Base-by-base conservation (phyloP, 2,888 invertebrate species). In the Tanaodytes sp. region DNA sequence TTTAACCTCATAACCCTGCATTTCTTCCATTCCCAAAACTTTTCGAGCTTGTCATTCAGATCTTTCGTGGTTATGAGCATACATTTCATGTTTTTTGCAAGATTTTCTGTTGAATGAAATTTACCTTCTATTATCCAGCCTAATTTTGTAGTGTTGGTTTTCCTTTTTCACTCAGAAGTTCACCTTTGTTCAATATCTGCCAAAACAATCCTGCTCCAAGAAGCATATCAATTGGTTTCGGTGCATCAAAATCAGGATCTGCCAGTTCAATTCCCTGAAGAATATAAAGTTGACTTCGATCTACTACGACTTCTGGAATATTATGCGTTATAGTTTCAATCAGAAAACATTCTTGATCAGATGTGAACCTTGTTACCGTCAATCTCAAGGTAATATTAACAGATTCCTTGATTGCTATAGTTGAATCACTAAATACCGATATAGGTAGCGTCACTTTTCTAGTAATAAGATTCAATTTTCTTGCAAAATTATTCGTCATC, bases 321-420 rank as follows among this genome's bases (percentile, higher is more conserved):
- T 19, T 20, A 1, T 37, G 49, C n/a, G 52, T 52, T 12, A 52
- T 52, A 14, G 15, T 23, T 6, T 23, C 9, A 5, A 52, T 27
- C 27, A 52, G 14, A 5, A 52, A 19, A 30, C 20, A 52, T 14
- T 40, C 40, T 30, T 52, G 15, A n/a, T 37, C 39, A 52, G 37
- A 15, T 36, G 40, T 23, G 15, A 30, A 52, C 19, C 36, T 46
- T 14, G 18, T 31, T 5, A 15, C 14, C 1, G n/a, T 31, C 4
- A 37, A 51, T 18, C 27, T 51, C 33, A 37, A 51, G 15, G 15
- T 37, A 14, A 23, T n/a, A 15, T n/a, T 3, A 2, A 37, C 12
- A 6, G 37, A 37, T 15, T 37, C 15, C 9, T 9, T 12, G 9
- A 37, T 12, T 1, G 2, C 3, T 3, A 37, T 37, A 4, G 37